A percentile compares a stretch with the other conserved stretches of the same genome.
Evolutionary conservation across 2,888 invertebrate genomes (phyloP).

Genomic region (Protodeltote pygarga): DNA sequence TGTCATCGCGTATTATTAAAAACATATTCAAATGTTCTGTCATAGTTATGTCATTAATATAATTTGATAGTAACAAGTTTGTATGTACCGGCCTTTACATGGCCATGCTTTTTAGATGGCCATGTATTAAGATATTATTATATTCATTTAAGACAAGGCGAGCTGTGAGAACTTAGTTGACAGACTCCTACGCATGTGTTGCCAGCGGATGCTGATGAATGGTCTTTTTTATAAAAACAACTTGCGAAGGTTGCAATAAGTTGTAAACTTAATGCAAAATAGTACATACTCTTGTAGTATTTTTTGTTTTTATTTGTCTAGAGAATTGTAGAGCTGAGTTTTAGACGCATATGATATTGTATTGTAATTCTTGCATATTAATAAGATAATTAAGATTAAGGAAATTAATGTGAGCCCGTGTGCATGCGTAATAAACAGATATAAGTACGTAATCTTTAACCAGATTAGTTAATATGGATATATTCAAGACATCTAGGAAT

Average conservation of each 20-base stretch:
- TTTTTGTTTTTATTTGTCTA: slow-evolving; percentile 4
- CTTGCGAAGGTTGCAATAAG: slow-evolving; percentile 31
- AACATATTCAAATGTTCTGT: too few relatives aligned
- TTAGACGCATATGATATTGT: neutral
- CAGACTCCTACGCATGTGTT: slow-evolving; percentile 68
- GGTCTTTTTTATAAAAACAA: slow-evolving; percentile 50
- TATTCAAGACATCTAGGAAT: slow-evolving; percentile 13
- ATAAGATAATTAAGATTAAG: slow-evolving; percentile 2
- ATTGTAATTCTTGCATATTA: neutral
- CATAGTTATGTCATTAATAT: too few relatives aligned
- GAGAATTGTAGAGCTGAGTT: neutral
- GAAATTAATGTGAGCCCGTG: slow-evolving; percentile 7
- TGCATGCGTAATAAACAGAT: slow-evolving; percentile 10
- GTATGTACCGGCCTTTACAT: slow-evolving; percentile 2
- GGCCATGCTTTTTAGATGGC: slow-evolving; percentile 5
- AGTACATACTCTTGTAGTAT: neutral
- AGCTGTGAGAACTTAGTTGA: slow-evolving; percentile 56
- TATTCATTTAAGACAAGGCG: slow-evolving; percentile 55
- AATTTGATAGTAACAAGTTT: neutral
- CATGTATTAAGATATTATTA: slow-evolving; percentile 29
- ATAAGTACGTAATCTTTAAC: slow-evolving; percentile 3
- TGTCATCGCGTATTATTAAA: too few relatives aligned
- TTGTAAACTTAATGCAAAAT: neutral
- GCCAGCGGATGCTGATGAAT: slow-evolving; percentile 57
- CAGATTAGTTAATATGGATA: slow-evolving; percentile 14